Evolutionary conservation across 1,140 invertebrate genomes (phyloP), one percentile per base, ranked within the genome.

Genomic region (Drosophila sproati): DNA sequence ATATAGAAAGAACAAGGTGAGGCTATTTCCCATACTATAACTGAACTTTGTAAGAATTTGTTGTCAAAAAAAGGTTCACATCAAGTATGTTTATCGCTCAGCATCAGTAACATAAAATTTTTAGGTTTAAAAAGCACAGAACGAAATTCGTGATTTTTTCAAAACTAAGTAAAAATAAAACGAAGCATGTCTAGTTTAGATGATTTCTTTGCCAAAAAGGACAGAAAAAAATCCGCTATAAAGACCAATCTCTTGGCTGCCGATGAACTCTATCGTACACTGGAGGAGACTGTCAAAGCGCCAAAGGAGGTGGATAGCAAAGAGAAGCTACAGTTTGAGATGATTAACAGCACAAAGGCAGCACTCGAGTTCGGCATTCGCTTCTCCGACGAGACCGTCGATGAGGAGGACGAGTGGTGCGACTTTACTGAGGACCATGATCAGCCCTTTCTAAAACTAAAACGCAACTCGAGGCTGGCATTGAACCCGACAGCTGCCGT

Each of bases 121-220:
- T 54, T 54, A 64, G 71, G 69, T 73, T 73, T 56, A 60, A 61
- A 61, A 69, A 73, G 71, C 56, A 55, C 50, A 73, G 63, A 51
- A 61, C 64, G 50, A 73, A 69, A 69, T 73, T 73, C 41, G 72
- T 71, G 67, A 75, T 75, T 62, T 63, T 62, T 63, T 70, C 35
- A 45, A 70, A 70, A 70, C 43, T 63, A 63, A 57, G 37, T 41
- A 10, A 69, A 69, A 68, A 57, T 10, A 32, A 41, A 57, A 31
- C 5, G 7, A 63, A 41, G 67, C 56, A 88, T 87, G 83, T 83
- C 80, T 55, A 63, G 37, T 72, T 69, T 87, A 43, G 83, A 87
- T 35, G 83, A 87, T 82, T 87, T 88, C 62, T 87, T 87, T 69
- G 85, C 83, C 20, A 87, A 87, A 55, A 87, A 83, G 66, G 83